Evolutionary conservation across 2,113 vertebrate species (phyloP), one percentile per base, ranked within the genome.

Genomic region (Platichthys stellatus): DNA sequence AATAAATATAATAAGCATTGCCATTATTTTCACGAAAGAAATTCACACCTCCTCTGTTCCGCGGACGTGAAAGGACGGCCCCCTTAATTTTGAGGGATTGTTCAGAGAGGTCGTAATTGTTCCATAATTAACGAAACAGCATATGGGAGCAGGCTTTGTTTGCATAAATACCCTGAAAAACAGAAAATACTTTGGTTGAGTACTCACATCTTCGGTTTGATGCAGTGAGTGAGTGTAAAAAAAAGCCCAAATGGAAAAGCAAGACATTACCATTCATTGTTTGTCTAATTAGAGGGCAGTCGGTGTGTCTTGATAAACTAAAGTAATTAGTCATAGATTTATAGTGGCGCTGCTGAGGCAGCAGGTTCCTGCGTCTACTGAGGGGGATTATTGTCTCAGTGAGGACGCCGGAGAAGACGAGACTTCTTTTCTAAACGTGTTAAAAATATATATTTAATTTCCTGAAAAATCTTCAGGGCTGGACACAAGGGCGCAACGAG

Each of bases 291-390:
- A 92, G 88, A 86, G 85, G 86, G 75, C 85, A 83, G 89, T 88
- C 81, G 88, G 74, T 91, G 86, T 91, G 88, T 92, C 86, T 91
- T 69, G 64, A 90, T 89, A 89, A 90, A 91, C 87, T 87, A 72
- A 89, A 87, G 85, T 85, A 91, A 94, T 93, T 93, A 94, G 90
- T 92, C 85, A 89, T 91, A 86, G 81, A 90, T 90, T 90, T 89
- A 87, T 89, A 70, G 85, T 68, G 17, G 51, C 68, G 75, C 84
- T 74, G 83, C 73, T 89, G 89, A 90, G 84, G 81, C 74, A 83
- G 74, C 81, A 83, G 69, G 86, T 80, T 65, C 68, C 73, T 67
- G 57, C 69, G 66, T 89, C 72, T 72, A 82, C 78, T 75, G 54
- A 18, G 54, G 51, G 23, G 26, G 63, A 76, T 77, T 38, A 78